A percentile compares a stretch with the other conserved stretches of the same genome.
phyloP scores from a whole-genome alignment of 1,140 invertebrate species.

The Heterodera schachtii region DNA sequence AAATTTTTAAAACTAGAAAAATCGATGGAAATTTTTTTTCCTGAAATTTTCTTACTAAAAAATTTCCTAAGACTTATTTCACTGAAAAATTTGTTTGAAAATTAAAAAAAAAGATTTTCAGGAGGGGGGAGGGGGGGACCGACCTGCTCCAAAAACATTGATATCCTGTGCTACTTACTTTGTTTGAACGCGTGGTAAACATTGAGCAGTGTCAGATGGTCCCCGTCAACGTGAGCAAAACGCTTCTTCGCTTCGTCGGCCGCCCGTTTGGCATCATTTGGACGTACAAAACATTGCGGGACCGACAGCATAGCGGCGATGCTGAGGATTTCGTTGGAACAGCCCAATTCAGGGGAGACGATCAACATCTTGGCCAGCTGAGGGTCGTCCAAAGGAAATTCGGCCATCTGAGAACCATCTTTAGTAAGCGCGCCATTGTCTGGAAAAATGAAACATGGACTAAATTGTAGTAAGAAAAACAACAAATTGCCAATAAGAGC shows the following conservation, averaged over 20 bases:
- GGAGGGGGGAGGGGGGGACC: too few relatives aligned
- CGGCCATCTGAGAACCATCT: slow-evolving; percentile 81
- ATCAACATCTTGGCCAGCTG: slow-evolving; percentile 81
- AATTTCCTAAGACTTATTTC: too few relatives aligned
- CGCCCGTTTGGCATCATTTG: slow-evolving; percentile 96
- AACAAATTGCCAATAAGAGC: too few relatives aligned
- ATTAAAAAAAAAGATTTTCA: too few relatives aligned
- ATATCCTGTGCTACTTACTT: slow-evolving; percentile 71
- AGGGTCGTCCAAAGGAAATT: slow-evolving; percentile 85
- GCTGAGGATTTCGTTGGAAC: slow-evolving; percentile 97
- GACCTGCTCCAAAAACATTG: too few relatives aligned
- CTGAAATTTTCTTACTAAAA: too few relatives aligned
- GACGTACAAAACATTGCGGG: slow-evolving; percentile 98
- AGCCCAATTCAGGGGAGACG: slow-evolving; percentile 86
- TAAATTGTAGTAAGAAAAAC: slow-evolving; percentile 8
- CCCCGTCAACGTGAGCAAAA: slow-evolving; percentile 97
- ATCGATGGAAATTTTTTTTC: too few relatives aligned
- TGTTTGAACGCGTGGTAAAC: slow-evolving; percentile 98
- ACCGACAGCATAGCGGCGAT: slow-evolving; percentile 94
- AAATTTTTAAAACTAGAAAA: too few relatives aligned
- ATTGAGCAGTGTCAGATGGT: slow-evolving; percentile 91
- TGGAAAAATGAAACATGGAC: neutral
- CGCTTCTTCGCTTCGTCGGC: slow-evolving; percentile 98
- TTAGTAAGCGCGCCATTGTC: slow-evolving; percentile 75
- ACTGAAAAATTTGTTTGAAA: too few relatives aligned